phyloP scores from a whole-genome alignment of 35 echinoderm and acorn worm species.

The Lytechinus pictus region DNA sequence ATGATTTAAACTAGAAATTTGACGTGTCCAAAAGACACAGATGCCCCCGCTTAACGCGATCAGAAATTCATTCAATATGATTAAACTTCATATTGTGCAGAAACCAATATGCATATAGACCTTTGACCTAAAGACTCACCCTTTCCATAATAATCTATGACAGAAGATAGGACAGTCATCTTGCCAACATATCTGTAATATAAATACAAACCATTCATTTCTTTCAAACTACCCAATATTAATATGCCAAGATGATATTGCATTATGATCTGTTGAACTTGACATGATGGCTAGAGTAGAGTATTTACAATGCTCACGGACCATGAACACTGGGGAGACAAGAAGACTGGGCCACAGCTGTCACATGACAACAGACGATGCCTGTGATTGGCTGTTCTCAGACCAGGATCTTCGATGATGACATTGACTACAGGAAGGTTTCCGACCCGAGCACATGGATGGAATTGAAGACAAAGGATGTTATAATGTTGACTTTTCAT shows the following conservation, averaged over 20 bases:
- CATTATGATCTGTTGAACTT: background rate
- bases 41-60: too few species aligned
- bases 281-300: slow-evolving; percentile 13
- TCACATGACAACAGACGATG: slow-evolving; percentile 13
- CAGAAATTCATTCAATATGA: too few species aligned
- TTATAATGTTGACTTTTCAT: too few species aligned
- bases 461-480: background rate
- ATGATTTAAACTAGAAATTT: too few species aligned
- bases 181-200: too few species aligned
- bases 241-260: background rate
- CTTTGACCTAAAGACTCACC: too few species aligned
- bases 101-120: too few species aligned
- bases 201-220: too few species aligned
- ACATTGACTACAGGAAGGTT: background rate
- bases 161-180: too few species aligned
- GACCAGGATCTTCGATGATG: background rate
- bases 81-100: too few species aligned
- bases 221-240: background rate
- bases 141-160: too few species aligned
- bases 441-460: background rate
- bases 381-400: background rate
- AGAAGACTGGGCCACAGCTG: background rate
- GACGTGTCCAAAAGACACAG: too few species aligned
- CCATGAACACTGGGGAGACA: background rate
- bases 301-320: slow-evolving; percentile 7